These are phyloP conservation scores for Arvicanthis niloticus DNA, from an alignment of 2,113 vertebrate genomes.

Conservation along the genomic window DNA sequence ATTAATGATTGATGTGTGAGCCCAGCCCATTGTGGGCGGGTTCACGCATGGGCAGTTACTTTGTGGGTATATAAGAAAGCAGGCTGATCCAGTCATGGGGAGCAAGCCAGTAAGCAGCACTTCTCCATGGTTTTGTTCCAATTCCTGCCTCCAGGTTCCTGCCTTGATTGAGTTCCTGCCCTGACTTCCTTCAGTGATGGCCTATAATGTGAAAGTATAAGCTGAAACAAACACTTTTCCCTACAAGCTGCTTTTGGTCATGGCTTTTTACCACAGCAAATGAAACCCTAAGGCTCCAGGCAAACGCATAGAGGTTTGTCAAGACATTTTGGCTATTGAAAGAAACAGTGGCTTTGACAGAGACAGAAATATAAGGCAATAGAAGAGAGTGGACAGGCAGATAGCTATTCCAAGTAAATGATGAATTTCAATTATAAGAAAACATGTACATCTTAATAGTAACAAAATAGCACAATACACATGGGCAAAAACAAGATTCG, in stretches of 20 bases:
- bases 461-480: neutral
- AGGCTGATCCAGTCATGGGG: neutral
- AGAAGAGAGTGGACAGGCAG: neutral
- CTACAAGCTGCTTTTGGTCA: neutral
- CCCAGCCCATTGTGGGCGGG: neutral
- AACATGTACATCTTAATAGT: neutral
- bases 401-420: neutral
- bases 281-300: neutral
- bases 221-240: neutral
- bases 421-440: neutral
- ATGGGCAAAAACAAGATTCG: neutral
- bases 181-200: neutral
- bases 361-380: neutral
- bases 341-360: neutral
- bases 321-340: neutral
- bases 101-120: neutral
- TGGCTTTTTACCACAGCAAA: neutral
- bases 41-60: neutral
- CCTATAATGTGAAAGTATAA: neutral
- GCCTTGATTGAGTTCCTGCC: neutral
- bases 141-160: neutral
- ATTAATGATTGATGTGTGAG: neutral
- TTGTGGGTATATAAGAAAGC: neutral
- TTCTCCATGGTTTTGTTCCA: no score
- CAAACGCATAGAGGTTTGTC: neutral